Percentiles rank a stretch among this genome's conserved stretches.
phyloP scores from a whole-genome alignment of 2,113 vertebrate species.

The Corythornis madagascariensis region DNA sequence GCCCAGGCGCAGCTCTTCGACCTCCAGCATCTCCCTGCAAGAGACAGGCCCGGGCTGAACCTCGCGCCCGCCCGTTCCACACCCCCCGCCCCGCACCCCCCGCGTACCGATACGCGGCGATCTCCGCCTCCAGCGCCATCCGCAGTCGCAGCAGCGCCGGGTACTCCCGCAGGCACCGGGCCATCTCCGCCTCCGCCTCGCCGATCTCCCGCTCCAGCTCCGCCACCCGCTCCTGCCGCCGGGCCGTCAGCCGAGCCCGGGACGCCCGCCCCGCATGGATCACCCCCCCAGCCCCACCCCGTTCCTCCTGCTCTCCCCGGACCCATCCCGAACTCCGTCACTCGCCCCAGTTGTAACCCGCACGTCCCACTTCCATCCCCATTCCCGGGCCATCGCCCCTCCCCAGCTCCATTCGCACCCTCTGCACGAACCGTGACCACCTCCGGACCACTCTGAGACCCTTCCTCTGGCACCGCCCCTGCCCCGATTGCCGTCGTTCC shows the following conservation, averaged over 20 bases:
- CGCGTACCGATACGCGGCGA: constrained; percentile 59
- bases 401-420: background rate
- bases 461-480: background rate
- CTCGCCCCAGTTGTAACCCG: background rate
- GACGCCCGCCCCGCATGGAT: background rate
- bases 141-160: constrained; percentile 55
- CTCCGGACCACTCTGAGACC: background rate
- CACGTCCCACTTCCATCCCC: background rate
- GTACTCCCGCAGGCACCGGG: constrained; percentile 57
- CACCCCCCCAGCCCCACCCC: background rate
- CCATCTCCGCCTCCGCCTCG: constrained; percentile 83
- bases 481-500: background rate
- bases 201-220: constrained; percentile 80
- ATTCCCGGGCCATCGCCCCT: too few relatives aligned
- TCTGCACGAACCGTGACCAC: too few relatives aligned
- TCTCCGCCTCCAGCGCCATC: constrained; percentile 26
- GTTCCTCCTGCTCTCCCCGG: background rate
- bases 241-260: background rate
- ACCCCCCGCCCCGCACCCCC: background rate
- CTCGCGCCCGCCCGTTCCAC: background rate
- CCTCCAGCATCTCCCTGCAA: constrained; percentile 85
- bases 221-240: constrained; percentile 75
- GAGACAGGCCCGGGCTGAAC: background rate
- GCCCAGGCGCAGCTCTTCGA: constrained; percentile 85
- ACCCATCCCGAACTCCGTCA: background rate